Conservation (phyloP, 2,888 invertebrate genomes). For the Microctonus aethiopoides region DNA sequence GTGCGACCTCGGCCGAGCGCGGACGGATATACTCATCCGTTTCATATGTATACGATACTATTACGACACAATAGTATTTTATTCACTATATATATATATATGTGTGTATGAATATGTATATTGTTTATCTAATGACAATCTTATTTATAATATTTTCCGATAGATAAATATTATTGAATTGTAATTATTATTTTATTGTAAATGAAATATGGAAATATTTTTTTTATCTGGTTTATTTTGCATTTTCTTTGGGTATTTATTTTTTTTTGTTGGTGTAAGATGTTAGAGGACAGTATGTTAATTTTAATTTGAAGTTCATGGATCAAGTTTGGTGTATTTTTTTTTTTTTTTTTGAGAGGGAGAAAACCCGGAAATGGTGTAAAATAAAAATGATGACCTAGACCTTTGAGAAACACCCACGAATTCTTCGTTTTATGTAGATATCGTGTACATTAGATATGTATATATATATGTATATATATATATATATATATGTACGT, state of each 20-base stretch:
- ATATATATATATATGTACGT: background rate
- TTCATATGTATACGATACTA: conserved; percentile 15
- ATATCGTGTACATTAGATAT: too few relatives aligned
- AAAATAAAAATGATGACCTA: conserved; percentile 26
- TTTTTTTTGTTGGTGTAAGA: background rate
- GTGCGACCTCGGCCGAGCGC: conserved; percentile 21
- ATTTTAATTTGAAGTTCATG: background rate
- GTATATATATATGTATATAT: background rate
- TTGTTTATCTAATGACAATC: background rate
- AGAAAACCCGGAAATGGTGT: conserved; percentile 21
- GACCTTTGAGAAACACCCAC: conserved; percentile 25
- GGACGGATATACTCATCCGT: conserved; percentile 25
- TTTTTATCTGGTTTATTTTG: background rate
- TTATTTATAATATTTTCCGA: background rate
- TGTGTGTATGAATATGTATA: background rate
- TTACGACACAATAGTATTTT: conserved; percentile 30
- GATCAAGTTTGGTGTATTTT: conserved; percentile 6
- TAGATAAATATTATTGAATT: background rate
- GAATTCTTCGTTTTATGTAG: background rate
- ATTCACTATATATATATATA: too few relatives aligned
- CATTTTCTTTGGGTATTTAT: background rate
- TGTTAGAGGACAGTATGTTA: background rate
- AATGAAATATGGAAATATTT: background rate
- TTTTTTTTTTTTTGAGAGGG: background rate
- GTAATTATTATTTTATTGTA: background rate